Conservation (phyloP, 2,797 vertebrate species). For the Premnoplex brunnescens region DNA sequence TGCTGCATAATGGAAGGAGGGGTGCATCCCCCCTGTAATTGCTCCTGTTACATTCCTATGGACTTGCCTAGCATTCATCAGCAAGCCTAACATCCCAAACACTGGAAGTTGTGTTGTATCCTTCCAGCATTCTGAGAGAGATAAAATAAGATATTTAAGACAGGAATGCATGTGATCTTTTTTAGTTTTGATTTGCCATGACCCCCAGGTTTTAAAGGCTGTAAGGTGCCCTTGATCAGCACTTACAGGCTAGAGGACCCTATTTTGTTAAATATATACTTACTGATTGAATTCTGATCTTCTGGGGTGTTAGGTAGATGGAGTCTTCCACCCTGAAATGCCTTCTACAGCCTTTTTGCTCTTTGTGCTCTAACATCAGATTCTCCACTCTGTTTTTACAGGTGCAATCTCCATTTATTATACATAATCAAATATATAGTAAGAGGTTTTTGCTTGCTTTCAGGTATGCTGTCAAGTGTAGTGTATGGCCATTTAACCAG, state of each 20-base stretch:
- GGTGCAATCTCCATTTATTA: not conserved
- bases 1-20: not conserved
- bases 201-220: not conserved
- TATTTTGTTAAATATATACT: not conserved
- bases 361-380: not conserved
- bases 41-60: not conserved
- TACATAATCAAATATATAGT: not conserved
- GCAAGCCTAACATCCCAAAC: not conserved
- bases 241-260: not conserved
- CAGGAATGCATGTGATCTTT: not conserved
- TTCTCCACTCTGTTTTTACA: not conserved
- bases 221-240: not conserved
- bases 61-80: not conserved
- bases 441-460: not conserved
- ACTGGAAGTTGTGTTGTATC: not conserved
- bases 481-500: not conserved
- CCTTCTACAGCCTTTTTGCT: not conserved
- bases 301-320: not conserved
- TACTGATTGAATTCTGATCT: not conserved
- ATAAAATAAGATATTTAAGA: not conserved
- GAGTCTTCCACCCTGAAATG: not conserved
- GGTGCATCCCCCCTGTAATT: fast-evolving
- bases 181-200: not conserved
- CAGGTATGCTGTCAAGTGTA: not conserved
- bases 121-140: not conserved